phyloP scores from a whole-genome alignment of 2,113 vertebrate species.

The Cephalopterus ornatus region DNA sequence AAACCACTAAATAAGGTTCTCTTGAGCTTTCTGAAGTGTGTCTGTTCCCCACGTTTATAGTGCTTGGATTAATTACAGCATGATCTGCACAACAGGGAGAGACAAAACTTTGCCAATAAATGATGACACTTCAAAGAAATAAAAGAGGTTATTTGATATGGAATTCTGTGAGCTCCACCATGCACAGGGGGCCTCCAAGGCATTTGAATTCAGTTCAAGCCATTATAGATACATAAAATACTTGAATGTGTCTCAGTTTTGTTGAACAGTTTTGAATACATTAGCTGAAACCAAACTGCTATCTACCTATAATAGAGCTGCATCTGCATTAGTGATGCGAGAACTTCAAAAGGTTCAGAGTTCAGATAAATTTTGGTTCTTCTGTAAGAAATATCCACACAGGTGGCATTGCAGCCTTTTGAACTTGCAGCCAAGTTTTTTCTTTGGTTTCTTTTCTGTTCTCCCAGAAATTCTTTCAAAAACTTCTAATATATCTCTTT shows the following conservation, averaged over 20 bases:
- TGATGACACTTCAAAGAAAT: slow-evolving; percentile 36
- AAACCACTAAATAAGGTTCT: slow-evolving; percentile 58
- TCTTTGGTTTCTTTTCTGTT: neutral
- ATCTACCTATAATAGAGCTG: neutral
- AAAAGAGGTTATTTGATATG: neutral
- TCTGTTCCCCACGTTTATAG: slow-evolving; percentile 56
- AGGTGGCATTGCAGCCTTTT: slow-evolving; percentile 7
- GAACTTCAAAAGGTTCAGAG: slow-evolving; percentile 31
- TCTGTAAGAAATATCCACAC: neutral
- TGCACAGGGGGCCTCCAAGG: neutral
- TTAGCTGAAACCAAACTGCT: slow-evolving; percentile 2
- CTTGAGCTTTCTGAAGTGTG: slow-evolving; percentile 61
- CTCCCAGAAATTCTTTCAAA: neutral
- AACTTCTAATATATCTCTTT: neutral
- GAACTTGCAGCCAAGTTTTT: neutral
- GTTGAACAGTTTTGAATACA: neutral
- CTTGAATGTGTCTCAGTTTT: neutral
- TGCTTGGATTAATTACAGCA: slow-evolving; percentile 60
- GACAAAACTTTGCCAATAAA: slow-evolving; percentile 33
- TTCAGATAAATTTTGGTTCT: slow-evolving; percentile 26
- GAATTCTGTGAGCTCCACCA: neutral
- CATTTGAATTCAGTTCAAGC: slow-evolving; percentile 27
- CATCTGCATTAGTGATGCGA: neutral
- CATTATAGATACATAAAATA: neutral
- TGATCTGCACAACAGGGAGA: neutral